These are phyloP conservation scores for Drosophila tripunctata DNA, from an alignment of 2,888 invertebrate species.

Conservation along the genomic window DNA sequence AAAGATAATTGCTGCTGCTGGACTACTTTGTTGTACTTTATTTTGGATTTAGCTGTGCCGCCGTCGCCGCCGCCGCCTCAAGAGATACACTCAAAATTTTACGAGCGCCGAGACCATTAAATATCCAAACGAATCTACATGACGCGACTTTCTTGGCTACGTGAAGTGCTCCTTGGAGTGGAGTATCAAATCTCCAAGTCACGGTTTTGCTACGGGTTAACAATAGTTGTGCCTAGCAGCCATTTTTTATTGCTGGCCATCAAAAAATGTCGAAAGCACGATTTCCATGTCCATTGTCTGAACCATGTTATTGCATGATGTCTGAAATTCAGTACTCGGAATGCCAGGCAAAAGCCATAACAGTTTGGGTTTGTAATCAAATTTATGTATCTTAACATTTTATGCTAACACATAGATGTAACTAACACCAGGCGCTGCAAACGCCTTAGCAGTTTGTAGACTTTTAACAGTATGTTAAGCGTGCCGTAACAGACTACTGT, in stretches of 20 bases:
- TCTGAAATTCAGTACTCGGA: slow-evolving; percentile 20
- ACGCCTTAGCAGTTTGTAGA: slow-evolving; percentile 56
- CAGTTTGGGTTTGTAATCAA: slow-evolving; percentile 19
- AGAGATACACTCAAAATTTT: slow-evolving; percentile 71
- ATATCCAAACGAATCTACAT: slow-evolving; percentile 66
- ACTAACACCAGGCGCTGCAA: slow-evolving; percentile 1
- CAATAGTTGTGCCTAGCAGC: slow-evolving; percentile 29
- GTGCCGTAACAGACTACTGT: too few relatives aligned
- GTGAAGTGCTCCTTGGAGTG: slow-evolving; percentile 47
- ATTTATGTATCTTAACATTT: slow-evolving; percentile 6
- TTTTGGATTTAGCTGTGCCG: slow-evolving; percentile 52
- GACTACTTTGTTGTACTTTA: slow-evolving; percentile 57
- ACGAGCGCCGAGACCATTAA: slow-evolving; percentile 71
- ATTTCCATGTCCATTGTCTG: slow-evolving; percentile 65
- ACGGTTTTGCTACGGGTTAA: slow-evolving; percentile 18
- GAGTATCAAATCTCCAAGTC: neutral
- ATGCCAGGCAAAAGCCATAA: slow-evolving; percentile 12
- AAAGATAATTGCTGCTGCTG: slow-evolving; percentile 66
- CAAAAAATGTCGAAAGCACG: slow-evolving; percentile 64
- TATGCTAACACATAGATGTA: slow-evolving; percentile 10
- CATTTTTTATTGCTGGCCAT: slow-evolving; percentile 68
- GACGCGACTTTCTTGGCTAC: slow-evolving; percentile 58
- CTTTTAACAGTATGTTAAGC: slow-evolving; percentile 29
- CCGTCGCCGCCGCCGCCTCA: slow-evolving; percentile 15
- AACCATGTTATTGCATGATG: slow-evolving; percentile 54